Evolutionary conservation across 2,797 vertebrate genomes (phyloP), one percentile per base, ranked within the genome.

Genomic region (Mareca strepera): DNA sequence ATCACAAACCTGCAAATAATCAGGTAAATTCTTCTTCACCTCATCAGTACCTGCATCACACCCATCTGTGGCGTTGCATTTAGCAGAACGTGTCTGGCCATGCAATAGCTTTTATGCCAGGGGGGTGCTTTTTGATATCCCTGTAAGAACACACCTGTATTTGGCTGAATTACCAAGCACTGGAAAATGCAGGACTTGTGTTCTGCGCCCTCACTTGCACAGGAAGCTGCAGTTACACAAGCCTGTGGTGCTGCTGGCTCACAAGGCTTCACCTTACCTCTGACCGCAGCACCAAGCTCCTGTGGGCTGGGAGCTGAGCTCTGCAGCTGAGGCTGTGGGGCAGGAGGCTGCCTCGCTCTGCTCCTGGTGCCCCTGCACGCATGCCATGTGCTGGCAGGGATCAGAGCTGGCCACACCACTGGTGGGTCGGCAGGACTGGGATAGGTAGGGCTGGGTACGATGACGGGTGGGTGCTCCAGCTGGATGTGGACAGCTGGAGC

Each of bases 311-410:
- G 31, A 12, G 35, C 21, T 14, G 50, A 79, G 28, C 41, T 81
- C 53, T 39, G 31, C 10, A 22, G 37, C 2, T 7, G 23, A 44
- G 31, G 2, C 0, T 1, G 23, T 1, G 1, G 46, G 28, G 52
- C 26, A 15, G 25, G 50, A 52, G 50, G 50, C 73, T 22, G 15
- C 15, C 7, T 11, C 52, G 11, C 63, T 37, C 39, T 55, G 43
- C 12, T 59, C 41, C 10, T 21, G 28, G 35, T 44, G 39, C 21
- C 17, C 48, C 28, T 10, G 18, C 17, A 20, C 12, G 41, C n/a
- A 39, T 43, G 23, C 39, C 53, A 20, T 12, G 31, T 33, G 53
- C 67, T 12, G 29, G 18, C 26, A 43, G 62, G 73, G 52, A 26
- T 16, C 4, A 18, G 37, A 76, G 22, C 58, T 37, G 64, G 63